These are phyloP conservation scores for Phycodurus eques DNA, from an alignment of 2,113 vertebrate species.

Conservation along the genomic window DNA sequence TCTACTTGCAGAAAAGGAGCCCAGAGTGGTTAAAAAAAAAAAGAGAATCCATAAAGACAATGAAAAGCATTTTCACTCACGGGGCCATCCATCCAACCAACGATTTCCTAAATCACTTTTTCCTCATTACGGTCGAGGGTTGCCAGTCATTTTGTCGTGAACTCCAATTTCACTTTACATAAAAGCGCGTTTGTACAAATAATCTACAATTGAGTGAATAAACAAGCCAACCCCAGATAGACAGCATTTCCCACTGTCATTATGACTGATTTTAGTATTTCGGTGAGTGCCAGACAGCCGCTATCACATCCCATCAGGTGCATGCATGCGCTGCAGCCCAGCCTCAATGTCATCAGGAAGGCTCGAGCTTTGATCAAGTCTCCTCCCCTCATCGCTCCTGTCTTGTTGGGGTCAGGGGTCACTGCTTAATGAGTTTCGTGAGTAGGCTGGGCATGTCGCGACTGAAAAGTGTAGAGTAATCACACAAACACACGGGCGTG, in stretches of 20 bases:
- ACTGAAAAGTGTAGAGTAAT: conserved; percentile 48
- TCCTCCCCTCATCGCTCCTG: conserved; percentile 53
- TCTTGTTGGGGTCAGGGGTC: conserved; percentile 55
- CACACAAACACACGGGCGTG: conserved; percentile 29
- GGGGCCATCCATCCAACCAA: too few relatives aligned
- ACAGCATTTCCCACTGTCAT: conserved; percentile 8
- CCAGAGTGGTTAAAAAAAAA: too few relatives aligned
- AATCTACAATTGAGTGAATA: not conserved
- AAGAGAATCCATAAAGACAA: too few relatives aligned
- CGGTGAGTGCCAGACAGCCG: conserved; percentile 12
- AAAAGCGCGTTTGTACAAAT: not conserved
- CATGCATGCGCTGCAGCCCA: conserved; percentile 27
- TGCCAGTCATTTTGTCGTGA: not conserved
- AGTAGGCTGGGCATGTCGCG: conserved; percentile 29
- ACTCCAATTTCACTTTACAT: not conserved
- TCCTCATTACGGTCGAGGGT: too few relatives aligned
- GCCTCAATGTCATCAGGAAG: conserved; percentile 45
- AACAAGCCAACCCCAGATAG: not conserved
- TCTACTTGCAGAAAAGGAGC: too few relatives aligned
- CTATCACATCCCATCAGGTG: conserved; percentile 44
- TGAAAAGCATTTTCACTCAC: too few relatives aligned
- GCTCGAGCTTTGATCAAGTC: conserved; percentile 58
- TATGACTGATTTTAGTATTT: conserved; percentile 6
- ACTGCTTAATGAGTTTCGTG: conserved; percentile 59
- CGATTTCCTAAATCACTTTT: too few relatives aligned